These are phyloP conservation scores for Porites divaricata DNA, from an alignment of 92 coral and sea anemone genomes.

Conservation along the genomic window DNA sequence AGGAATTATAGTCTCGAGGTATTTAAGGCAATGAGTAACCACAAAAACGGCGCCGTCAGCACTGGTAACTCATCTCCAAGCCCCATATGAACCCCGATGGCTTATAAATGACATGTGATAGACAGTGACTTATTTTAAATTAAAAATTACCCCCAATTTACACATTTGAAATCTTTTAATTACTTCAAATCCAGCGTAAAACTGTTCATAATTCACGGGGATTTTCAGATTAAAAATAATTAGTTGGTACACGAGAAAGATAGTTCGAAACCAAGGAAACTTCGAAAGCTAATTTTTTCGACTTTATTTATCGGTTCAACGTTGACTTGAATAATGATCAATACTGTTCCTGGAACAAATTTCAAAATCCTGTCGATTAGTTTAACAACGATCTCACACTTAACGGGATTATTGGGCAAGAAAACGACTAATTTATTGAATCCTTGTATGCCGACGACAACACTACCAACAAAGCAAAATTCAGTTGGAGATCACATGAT, in stretches of 20 bases:
- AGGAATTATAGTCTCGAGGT: neutral
- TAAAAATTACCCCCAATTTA: slow-evolving; percentile 14
- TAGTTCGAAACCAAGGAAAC: too few relatives aligned
- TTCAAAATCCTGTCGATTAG: too few relatives aligned
- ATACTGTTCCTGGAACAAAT: too few relatives aligned
- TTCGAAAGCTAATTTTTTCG: too few relatives aligned
- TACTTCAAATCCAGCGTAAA: neutral
- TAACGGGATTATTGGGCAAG: too few relatives aligned
- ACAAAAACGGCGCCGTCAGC: neutral
- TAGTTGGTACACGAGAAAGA: neutral
- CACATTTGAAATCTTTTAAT: slow-evolving; percentile 8
- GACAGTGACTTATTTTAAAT: slow-evolving; percentile 3
- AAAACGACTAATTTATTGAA: too few relatives aligned
- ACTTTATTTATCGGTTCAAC: too few relatives aligned
- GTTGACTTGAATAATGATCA: too few relatives aligned
- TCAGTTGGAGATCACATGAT: too few relatives aligned
- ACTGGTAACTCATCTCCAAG: neutral
- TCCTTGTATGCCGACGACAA: too few relatives aligned
- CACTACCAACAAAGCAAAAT: too few relatives aligned
- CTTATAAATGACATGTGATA: neutral
- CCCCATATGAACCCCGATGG: neutral
- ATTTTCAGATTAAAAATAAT: neutral
- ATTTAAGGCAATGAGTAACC: neutral
- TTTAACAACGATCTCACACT: too few relatives aligned
- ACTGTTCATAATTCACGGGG: neutral